Evolutionary conservation across 2,888 invertebrate species (phyloP).

Genomic region (Amphipyra berbera): DNA sequence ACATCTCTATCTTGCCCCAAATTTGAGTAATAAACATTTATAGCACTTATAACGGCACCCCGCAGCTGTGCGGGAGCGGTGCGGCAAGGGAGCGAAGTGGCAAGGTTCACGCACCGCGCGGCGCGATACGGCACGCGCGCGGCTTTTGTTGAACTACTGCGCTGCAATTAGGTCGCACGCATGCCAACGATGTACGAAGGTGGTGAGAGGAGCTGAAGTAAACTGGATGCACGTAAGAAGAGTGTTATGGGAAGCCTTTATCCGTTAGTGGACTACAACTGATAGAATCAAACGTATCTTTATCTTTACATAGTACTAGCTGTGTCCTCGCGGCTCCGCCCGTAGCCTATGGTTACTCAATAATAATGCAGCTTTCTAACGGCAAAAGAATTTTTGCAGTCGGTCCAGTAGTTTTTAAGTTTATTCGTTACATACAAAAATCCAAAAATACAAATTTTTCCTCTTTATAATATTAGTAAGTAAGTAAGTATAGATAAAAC

Average conservation of each 20-base stretch:
- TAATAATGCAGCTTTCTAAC: no score
- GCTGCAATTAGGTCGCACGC: constrained; percentile 60
- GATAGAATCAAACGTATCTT: no score
- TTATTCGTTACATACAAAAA: no score
- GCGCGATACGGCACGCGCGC: constrained; percentile 61
- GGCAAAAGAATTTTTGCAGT: no score
- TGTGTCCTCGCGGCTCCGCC: no score
- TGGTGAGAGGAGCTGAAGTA: not conserved
- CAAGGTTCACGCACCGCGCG: constrained; percentile 47
- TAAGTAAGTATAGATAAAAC: no score
- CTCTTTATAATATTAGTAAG: no score
- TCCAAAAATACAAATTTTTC: no score
- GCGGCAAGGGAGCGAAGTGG: not conserved
- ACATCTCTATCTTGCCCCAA: constrained; percentile 27
- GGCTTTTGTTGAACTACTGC: constrained; percentile 31
- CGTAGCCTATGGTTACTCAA: no score
- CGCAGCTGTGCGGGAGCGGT: constrained; percentile 14
- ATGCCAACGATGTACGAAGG: constrained; percentile 36
- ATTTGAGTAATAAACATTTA: constrained; percentile 46
- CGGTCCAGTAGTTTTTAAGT: no score
- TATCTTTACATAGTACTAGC: no score
- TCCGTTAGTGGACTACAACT: no score
- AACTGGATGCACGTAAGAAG: not conserved
- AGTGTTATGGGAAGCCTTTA: not conserved
- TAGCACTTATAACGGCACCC: constrained; percentile 30